These are phyloP conservation scores for Propithecus deckenii DNA, from an alignment of 2,797 vertebrate species.

Conservation along the genomic window DNA sequence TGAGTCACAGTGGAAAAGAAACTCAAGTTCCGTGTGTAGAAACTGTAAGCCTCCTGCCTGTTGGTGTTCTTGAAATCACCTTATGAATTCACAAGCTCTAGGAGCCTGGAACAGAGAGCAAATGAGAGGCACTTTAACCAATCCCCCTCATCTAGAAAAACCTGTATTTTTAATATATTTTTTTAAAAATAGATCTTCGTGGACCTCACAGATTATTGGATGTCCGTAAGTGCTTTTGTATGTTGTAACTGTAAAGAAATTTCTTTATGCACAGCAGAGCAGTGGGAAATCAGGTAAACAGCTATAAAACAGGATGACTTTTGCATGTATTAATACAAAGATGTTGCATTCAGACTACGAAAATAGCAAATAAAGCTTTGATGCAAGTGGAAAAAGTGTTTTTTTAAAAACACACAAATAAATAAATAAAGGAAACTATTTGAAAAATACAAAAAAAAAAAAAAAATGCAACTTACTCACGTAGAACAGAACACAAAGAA, in stretches of 20 bases:
- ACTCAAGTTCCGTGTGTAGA: fast-evolving
- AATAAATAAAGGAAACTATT: not conserved
- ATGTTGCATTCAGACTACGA: not conserved
- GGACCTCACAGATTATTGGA: not conserved
- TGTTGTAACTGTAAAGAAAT: not conserved
- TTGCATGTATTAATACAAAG: not conserved
- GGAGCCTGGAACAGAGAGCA: not conserved
- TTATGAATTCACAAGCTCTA: not conserved
- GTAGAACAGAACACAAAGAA: not conserved
- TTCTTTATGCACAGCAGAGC: not conserved
- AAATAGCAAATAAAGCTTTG: not conserved
- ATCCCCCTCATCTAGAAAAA: not conserved
- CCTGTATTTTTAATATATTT: not conserved
- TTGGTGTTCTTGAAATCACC: not conserved
- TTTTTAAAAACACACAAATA: not conserved
- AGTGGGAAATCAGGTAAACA: not conserved
- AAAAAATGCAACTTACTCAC: not conserved
- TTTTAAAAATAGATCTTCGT: fast-evolving
- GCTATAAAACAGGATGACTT: not conserved
- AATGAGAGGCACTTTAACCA: not conserved
- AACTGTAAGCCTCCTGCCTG: not conserved
- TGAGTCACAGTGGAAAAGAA: not conserved
- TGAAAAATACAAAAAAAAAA: not conserved
- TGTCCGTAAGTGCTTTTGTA: not conserved
- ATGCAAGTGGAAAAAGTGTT: not conserved